Conservation (phyloP, 2,113 vertebrate genomes). For the Fukomys damarensis region DNA sequence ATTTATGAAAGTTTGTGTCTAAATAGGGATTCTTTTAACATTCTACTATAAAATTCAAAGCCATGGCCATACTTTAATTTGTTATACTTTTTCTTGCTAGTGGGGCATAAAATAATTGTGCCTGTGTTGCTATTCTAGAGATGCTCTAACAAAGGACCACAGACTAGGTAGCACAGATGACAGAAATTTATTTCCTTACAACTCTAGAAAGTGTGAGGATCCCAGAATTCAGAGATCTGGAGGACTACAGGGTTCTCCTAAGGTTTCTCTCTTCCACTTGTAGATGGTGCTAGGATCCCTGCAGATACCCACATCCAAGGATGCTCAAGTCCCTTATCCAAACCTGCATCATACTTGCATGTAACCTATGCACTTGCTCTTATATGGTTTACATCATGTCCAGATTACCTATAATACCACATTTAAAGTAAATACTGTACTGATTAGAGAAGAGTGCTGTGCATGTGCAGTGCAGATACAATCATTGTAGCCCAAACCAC, state of each 20-base stretch:
- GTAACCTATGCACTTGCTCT: background rate
- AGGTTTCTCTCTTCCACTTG: background rate
- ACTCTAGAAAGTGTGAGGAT: background rate
- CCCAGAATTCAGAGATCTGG: background rate
- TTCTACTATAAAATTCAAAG: constrained; percentile 37
- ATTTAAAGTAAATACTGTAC: background rate
- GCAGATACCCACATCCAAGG: background rate
- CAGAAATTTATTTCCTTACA: background rate
- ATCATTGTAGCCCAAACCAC: background rate
- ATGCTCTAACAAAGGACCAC: background rate
- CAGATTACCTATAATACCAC: background rate
- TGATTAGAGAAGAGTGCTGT: background rate
- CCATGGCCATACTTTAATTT: background rate
- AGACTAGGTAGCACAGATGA: background rate
- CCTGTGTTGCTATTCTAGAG: background rate
- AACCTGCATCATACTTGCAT: background rate
- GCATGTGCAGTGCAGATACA: background rate
- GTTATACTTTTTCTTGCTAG: background rate
- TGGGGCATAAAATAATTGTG: background rate
- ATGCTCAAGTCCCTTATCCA: background rate
- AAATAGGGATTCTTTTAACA: background rate
- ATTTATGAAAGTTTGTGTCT: background rate
- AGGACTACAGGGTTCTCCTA: background rate
- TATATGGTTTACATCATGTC: background rate
- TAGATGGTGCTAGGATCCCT: background rate